phyloP scores from a whole-genome alignment of 2,888 invertebrate species.

The Protonemura montana region DNA sequence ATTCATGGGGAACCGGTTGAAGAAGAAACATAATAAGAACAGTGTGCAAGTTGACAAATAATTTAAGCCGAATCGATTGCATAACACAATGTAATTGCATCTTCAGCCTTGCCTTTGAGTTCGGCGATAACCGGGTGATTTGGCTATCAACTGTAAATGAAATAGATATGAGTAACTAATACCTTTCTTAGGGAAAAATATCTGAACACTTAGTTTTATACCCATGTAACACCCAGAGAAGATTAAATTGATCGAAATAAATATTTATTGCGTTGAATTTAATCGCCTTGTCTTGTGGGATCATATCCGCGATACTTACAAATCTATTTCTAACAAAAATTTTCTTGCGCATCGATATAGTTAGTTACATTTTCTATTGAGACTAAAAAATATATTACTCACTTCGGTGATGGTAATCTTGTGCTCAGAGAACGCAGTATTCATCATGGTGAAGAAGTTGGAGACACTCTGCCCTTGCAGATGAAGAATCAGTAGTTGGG shows the following conservation, averaged over 20 bases:
- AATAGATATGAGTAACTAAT: background rate
- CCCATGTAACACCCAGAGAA: background rate
- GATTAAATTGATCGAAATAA: background rate
- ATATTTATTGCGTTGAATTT: background rate
- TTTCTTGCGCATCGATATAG: too few relatives aligned
- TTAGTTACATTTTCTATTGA: background rate
- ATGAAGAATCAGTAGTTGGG: slow-evolving; percentile 67
- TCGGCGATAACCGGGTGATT: too few relatives aligned
- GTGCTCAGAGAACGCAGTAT: slow-evolving; percentile 52
- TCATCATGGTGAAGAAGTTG: slow-evolving; percentile 54
- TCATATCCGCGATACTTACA: background rate
- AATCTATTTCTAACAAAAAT: too few relatives aligned
- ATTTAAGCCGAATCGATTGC: too few relatives aligned
- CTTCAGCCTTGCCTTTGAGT: too few relatives aligned
- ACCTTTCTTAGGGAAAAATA: background rate
- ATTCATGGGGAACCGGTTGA: background rate
- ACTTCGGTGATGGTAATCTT: slow-evolving; percentile 54
- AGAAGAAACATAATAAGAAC: background rate
- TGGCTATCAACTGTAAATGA: background rate
- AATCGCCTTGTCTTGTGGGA: background rate
- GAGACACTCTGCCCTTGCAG: slow-evolving; percentile 54
- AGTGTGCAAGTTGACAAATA: too few relatives aligned
- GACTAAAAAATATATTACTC: background rate
- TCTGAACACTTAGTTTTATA: background rate
- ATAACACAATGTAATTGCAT: too few relatives aligned